Evolutionary conservation across 2,797 vertebrate genomes (phyloP), one percentile per base, ranked within the genome.

Genomic region (Phrynocephalus forsythii): DNA sequence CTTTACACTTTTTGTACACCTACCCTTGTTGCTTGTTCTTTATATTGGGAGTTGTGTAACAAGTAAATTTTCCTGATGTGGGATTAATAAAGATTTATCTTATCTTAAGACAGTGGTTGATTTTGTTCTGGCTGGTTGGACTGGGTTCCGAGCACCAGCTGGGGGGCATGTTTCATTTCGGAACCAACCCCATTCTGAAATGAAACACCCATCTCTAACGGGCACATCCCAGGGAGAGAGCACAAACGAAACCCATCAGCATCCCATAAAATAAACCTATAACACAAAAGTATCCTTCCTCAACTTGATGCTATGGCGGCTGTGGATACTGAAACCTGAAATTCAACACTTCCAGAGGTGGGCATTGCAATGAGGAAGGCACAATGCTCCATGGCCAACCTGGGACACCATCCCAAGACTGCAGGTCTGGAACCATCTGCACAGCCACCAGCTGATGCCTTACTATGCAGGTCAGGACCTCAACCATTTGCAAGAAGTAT

Each of bases 221-320:
- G 5, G 38, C 38, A 44, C 38, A 44, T 44, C 38, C 38, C 15
- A 97, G 63, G 67, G 98, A 99, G 80, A 99, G 95, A 88, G 98
- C 83, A 60, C 97, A 98, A 10, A 98, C 83, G 0, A 94, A 93
- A 11, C 96, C 95, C 90, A 99, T 92, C 16, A 98, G 90, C 0
- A 66, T 96, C 20, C 98, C 98, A 33, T 98, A 99, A 95, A 77
- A 66, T 84, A 20, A 5, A 30, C 2, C 28, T 48, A 22, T 24
- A 69, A 38, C 6, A 50, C 24, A 77, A 78, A 78, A 78, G 24
- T 6, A 78, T 48, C 10, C 22, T 76, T 24, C 52, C 30, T 15
- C 52, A 38, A 22, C 60, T 10, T 66, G 38, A 38, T 26, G 4
- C 20, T 30, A 73, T 20, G 30, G 13, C 38, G 72, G 63, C 20